phyloP scores from a whole-genome alignment of 2,797 vertebrate species.

The Neomorphus geoffroyi region DNA sequence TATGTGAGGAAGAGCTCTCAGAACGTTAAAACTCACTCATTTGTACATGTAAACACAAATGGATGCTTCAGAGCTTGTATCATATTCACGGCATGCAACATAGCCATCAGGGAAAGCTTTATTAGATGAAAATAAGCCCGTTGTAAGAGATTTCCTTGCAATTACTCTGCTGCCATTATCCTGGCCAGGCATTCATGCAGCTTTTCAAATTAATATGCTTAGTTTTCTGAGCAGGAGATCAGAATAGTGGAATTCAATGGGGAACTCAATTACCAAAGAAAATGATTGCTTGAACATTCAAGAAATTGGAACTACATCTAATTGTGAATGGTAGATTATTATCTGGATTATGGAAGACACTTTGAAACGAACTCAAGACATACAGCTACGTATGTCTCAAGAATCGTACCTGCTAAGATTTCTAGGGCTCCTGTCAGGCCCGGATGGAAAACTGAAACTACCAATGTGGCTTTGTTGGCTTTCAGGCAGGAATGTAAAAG shows the following conservation, averaged over 20 bases:
- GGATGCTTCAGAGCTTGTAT: conserved; percentile 66
- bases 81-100: conserved; percentile 68
- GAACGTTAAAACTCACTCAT: conserved; percentile 52
- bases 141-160: conserved; percentile 79
- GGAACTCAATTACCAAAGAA: conserved; percentile 78
- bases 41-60: conserved; percentile 37
- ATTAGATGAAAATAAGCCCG: conserved; percentile 81
- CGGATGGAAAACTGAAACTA: neutral
- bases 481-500: neutral
- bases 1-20: neutral
- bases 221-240: conserved; percentile 73
- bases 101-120: conserved; percentile 75
- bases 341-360: conserved; percentile 61
- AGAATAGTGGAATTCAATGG: conserved; percentile 69
- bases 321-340: conserved; percentile 75
- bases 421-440: neutral
- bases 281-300: conserved; percentile 75
- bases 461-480: neutral
- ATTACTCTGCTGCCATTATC: conserved; percentile 76
- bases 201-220: conserved; percentile 79
- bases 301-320: conserved; percentile 70
- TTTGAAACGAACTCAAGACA: conserved; percentile 47
- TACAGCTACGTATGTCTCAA: neutral
- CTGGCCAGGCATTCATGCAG: conserved; percentile 63
- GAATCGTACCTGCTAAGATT: neutral